A percentile compares a stretch with the other conserved stretches of the same genome.
Conservation (phyloP, 2,113 vertebrate species). For the Phalacrocorax aristotelis region DNA sequence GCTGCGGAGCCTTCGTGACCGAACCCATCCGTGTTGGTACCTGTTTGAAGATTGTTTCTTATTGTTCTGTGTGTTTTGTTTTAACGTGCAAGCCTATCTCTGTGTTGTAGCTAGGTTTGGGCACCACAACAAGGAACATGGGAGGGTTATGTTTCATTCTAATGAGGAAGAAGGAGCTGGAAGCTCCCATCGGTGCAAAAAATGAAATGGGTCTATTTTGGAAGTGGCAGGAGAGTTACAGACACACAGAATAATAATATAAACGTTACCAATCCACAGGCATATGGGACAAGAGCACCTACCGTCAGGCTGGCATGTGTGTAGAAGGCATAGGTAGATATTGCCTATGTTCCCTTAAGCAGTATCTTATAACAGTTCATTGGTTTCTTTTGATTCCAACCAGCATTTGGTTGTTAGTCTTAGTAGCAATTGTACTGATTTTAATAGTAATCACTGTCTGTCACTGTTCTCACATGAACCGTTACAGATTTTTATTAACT, state of each 20-base stretch:
- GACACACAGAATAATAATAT: not conserved
- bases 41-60: not conserved
- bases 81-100: not conserved
- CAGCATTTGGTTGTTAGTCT: not conserved
- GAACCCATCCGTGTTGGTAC: not conserved
- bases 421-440: not conserved
- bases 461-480: not conserved
- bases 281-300: not conserved
- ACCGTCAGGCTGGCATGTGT: rapidly evolving
- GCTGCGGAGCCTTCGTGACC: not conserved
- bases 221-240: not conserved
- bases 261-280: not conserved
- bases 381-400: not conserved
- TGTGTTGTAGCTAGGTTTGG: not conserved
- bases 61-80: not conserved
- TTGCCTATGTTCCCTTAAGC: not conserved
- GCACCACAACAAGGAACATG: not conserved
- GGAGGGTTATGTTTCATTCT: not conserved
- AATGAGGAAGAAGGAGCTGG: not conserved
- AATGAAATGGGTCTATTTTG: not conserved
- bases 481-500: not conserved
- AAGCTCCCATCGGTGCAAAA: not conserved
- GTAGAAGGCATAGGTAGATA: not conserved
- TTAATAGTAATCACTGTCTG: not conserved
- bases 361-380: not conserved